Conservation (phyloP, 1,140 invertebrate genomes). For the Lordiphosa stackelbergi region DNA sequence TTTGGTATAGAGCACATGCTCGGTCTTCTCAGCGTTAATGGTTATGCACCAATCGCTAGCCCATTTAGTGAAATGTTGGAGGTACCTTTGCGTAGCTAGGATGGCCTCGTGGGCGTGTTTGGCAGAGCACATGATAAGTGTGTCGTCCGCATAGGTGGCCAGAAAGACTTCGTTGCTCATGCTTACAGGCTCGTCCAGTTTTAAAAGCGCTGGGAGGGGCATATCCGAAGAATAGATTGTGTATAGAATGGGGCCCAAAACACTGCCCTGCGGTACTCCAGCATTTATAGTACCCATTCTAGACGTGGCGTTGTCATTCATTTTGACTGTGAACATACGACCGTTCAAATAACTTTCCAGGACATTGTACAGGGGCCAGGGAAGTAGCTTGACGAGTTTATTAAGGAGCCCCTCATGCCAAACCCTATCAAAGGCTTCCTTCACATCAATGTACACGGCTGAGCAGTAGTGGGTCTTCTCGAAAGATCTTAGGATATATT, state of each 20-base stretch:
- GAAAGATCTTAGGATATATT: slow-evolving; percentile 8
- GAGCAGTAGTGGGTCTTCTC: slow-evolving; percentile 8
- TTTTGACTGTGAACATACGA: slow-evolving; percentile 3
- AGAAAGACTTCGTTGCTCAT: not conserved
- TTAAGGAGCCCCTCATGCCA: slow-evolving; percentile 17
- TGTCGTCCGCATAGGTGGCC: slow-evolving; percentile 10
- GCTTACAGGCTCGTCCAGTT: not conserved
- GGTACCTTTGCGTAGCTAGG: not conserved
- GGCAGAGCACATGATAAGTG: not conserved
- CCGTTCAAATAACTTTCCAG: not conserved
- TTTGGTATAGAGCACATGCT: slow-evolving; percentile 1
- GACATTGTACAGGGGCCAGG: not conserved
- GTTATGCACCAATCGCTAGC: slow-evolving; percentile 7
- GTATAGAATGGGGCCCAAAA: slow-evolving; percentile 14
- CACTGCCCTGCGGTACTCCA: slow-evolving; percentile 31
- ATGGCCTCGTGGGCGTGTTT: not conserved
- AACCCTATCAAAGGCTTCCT: slow-evolving; percentile 23
- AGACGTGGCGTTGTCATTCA: not conserved
- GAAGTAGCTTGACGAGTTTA: slow-evolving; percentile 13
- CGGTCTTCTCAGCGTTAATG: slow-evolving; percentile 1
- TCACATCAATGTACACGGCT: slow-evolving; percentile 13
- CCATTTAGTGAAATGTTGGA: not conserved
- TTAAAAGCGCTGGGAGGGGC: not conserved
- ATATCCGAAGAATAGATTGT: slow-evolving; percentile 8
- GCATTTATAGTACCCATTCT: not conserved